Percentiles rank a stretch among this genome's conserved stretches.
Conservation (phyloP, 2,888 invertebrate species). For the Brachyopa scutellaris region DNA sequence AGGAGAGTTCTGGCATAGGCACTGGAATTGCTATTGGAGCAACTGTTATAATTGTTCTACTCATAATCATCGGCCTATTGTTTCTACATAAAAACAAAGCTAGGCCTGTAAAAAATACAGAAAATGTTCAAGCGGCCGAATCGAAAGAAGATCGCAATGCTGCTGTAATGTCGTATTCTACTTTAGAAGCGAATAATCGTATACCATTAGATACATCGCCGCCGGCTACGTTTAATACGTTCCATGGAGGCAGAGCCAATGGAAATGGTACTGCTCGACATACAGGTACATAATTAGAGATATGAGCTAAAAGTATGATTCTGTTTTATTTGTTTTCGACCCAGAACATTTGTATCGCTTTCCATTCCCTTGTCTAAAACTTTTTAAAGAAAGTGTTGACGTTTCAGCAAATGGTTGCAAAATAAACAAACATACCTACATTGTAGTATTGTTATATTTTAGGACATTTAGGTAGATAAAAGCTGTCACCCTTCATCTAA, state of each 20-base stretch:
- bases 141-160: constrained; percentile 93
- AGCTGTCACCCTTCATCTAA: too few species aligned
- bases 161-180: constrained; percentile 94
- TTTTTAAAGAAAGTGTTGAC: too few species aligned
- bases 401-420: too few species aligned
- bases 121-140: constrained; percentile 93
- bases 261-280: constrained; percentile 76
- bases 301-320: too few species aligned
- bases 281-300: constrained; percentile 56
- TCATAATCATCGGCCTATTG: constrained; percentile 90
- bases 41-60: constrained; percentile 90
- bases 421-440: too few species aligned
- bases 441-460: too few species aligned
- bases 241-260: constrained; percentile 76
- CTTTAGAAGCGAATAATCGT: constrained; percentile 86
- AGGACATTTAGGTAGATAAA: too few species aligned
- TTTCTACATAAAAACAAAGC: constrained; percentile 92
- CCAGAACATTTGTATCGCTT: too few species aligned
- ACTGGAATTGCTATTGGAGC: constrained; percentile 93
- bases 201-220: constrained; percentile 78
- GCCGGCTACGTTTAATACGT: constrained; percentile 81
- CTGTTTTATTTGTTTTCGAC: too few species aligned
- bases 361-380: too few species aligned
- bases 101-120: constrained; percentile 93
- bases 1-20: constrained; percentile 88